phyloP scores from a whole-genome alignment of 2,888 invertebrate genomes.

The Ariolimax columbianus region DNA sequence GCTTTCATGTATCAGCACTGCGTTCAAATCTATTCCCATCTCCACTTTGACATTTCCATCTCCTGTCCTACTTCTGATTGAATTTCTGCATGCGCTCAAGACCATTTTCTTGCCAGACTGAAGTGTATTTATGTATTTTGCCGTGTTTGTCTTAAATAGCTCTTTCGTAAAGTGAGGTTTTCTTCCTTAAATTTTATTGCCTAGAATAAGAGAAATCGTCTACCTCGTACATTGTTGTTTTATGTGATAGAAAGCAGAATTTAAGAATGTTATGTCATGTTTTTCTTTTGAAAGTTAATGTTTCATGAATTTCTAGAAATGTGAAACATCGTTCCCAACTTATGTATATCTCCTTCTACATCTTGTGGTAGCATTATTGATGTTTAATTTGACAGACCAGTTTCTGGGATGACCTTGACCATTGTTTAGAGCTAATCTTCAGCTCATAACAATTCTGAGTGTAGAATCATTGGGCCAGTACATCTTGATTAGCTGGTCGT shows the following conservation, averaged over 20 bases:
- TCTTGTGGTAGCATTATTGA: no score
- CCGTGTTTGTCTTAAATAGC: not conserved
- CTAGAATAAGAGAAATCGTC: not conserved
- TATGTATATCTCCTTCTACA: no score
- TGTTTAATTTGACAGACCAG: no score
- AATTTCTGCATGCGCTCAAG: not conserved
- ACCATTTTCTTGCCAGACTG: not conserved
- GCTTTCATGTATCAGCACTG: not conserved
- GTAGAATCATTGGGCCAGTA: no score
- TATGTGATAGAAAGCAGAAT: not conserved
- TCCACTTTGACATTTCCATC: not conserved
- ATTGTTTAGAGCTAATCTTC: no score
- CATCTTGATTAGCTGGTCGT: no score
- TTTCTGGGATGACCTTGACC: no score
- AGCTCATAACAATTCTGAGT: no score
- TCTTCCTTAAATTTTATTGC: not conserved
- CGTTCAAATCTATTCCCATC: not conserved
- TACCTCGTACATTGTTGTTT: not conserved
- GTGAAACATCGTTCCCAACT: no score
- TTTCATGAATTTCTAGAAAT: not conserved
- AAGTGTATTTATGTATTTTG: slow-evolving; percentile 3
- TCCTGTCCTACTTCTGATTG: not conserved
- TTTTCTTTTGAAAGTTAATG: not conserved
- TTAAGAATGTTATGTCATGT: not conserved
- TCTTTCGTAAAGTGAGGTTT: not conserved